Evolutionary conservation across 2,113 vertebrate species (phyloP), one percentile per base, ranked within the genome.

Genomic region (Microtus montanus): DNA sequence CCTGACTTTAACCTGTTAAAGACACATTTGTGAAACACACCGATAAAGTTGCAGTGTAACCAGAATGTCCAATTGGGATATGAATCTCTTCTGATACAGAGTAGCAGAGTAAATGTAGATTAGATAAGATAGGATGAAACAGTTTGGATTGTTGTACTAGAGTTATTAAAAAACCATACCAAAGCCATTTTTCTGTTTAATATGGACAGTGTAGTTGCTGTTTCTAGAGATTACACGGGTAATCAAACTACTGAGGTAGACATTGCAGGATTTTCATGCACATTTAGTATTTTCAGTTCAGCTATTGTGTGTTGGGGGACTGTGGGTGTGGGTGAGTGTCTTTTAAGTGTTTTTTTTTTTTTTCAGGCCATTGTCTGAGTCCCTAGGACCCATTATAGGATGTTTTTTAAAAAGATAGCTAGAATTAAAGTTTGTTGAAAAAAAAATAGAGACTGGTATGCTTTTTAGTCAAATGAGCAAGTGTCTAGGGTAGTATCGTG

Each of bases 401-500:
- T 64, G 5, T 47, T 28, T 61, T 10, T 52, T 75, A 28, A 85
- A 79, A 47, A 54, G 70, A 71, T 86, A 70, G 30, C n/a, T 91
- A 70, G 54, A 95, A 52, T 95, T 93, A n/a, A 35, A n/a, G n/a
- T 93, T 92, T 95, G 52, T 64, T 30, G 35, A 88, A 44, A 77
- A 49, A 91, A 70, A 44, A 33, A 70, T 7, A 49, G 54, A 58
- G 19, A 22, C 41, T 47, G 30, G 30, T 86, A 35, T 44, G 15
- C 19, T 35, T 86, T 68, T 93, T 83, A 89, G 84, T 92, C 49
- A 74, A 10, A 90, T 86, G 1, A 38, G 0, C 58, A 63, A 84
- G 58, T 44, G 13, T 30, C 22, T 66, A 13, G 94, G 44, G 20
- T 19, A 79, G 2, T 89, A 47, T 44, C n/a, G 79, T 52, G 12